Base-by-base conservation (phyloP, 1,140 invertebrate species). In the Rhagoletis pomonella region DNA sequence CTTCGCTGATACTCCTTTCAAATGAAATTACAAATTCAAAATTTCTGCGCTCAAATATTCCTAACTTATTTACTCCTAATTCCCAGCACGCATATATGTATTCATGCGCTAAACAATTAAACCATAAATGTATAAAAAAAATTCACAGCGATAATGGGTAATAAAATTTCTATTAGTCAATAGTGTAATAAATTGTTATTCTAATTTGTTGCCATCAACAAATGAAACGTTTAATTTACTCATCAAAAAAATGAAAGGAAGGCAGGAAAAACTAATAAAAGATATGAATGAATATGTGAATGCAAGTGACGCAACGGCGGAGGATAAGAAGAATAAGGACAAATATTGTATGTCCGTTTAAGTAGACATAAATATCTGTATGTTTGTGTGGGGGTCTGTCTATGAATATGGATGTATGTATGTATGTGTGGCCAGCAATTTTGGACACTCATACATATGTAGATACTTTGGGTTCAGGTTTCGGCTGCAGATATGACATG, bases 121-220 rank as follows among this genome's bases (percentile, higher is more conserved):
- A 47, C 69, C 44, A 50, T 73, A 50, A 73, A 73, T 73, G 17
- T 12, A 29, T 47, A 14, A 50, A 5, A 19, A 55, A 55, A 19
- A 3, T 19, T 44, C 44, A 73, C 9, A 73, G 47, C 10, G 42
- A 81, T 10, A 55, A 3, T 50, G 73, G 47, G 9, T 81, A 81
- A 81, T 81, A 81, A 81, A 81, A 81, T 81, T 81, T 81, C 73
- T 81, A 81, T 81, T 81, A 81, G 44, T 50, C 17, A 55, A 81
- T 81, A 81, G n/a, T 29, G n/a, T 81, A 81, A 81, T 81, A 81
- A 81, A 81, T 55, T 81, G 44, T 19, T 81, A 81, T 81, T 81
- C 73, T 81, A 81, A 81, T 81, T 81, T 81, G 73, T 29, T 81
- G 73, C 73, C 44, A 81, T 55, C 47, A 81, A 81, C 73, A 55